Evolutionary conservation across 64 coral and sea anemone species (phyloP).

Genomic region (Pachyseris speciosa): DNA sequence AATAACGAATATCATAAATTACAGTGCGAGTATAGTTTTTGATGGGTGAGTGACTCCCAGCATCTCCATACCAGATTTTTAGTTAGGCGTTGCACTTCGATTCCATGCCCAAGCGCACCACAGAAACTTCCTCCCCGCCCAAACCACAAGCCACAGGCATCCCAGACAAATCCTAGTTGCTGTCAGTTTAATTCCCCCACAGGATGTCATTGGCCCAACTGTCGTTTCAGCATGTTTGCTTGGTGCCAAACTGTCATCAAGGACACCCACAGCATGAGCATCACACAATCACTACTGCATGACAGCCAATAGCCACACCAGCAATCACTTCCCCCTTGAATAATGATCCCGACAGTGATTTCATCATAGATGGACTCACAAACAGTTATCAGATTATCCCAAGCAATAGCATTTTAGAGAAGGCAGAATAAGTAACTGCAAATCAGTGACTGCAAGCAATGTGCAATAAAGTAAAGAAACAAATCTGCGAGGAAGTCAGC

Average conservation of each 20-base stretch:
- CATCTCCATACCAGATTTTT: background rate
- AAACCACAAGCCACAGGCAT: too few relatives aligned
- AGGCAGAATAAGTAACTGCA: conserved; percentile 7
- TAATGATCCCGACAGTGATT: conserved; percentile 3
- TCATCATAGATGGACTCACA: background rate
- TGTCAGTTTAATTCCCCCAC: background rate
- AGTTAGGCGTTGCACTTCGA: background rate
- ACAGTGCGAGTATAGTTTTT: background rate
- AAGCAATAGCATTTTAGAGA: background rate
- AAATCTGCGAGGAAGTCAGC: conserved; percentile 4
- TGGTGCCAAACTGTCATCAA: background rate
- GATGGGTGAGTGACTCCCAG: background rate
- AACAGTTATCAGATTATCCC: conserved; percentile 10
- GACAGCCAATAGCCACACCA: background rate
- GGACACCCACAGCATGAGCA: conserved; percentile 13
- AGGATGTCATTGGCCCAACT: conserved; percentile 11
- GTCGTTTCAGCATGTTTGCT: background rate
- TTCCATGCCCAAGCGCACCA: background rate
- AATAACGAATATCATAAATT: background rate
- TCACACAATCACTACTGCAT: background rate
- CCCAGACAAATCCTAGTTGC: background rate
- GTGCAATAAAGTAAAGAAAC: conserved; percentile 5
- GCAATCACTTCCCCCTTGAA: background rate
- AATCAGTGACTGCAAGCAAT: conserved; percentile 10
- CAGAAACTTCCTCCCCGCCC: background rate